Conservation (phyloP, 2,797 vertebrate species). For the Pangasius sanitwongsei region DNA sequence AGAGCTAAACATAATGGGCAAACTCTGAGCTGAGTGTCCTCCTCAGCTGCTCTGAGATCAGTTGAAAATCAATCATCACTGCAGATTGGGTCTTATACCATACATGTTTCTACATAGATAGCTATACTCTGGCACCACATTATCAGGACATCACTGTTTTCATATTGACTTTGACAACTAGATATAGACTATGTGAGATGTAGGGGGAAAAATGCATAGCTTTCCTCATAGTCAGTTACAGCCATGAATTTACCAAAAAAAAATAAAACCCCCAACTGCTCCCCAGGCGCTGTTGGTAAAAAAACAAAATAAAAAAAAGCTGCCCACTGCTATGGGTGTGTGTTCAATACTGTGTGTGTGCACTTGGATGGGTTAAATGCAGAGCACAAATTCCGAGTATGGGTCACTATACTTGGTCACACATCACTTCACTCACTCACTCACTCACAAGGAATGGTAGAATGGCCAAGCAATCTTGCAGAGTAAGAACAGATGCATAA, state of each 20-base stretch:
- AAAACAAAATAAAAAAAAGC: too few relatives aligned
- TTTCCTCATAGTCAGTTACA: neutral
- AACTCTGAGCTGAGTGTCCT: neutral
- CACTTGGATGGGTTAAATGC: too few relatives aligned
- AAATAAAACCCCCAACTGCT: too few relatives aligned
- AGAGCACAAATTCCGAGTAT: too few relatives aligned
- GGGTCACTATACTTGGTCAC: too few relatives aligned
- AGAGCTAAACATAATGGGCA: neutral
- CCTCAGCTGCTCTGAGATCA: neutral
- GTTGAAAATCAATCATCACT: neutral
- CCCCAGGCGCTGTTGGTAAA: too few relatives aligned
- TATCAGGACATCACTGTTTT: neutral
- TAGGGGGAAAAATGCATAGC: neutral
- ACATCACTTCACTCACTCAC: too few relatives aligned
- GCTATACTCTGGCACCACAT: neutral
- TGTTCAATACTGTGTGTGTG: too few relatives aligned
- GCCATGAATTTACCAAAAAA: neutral
- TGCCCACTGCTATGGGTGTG: too few relatives aligned
- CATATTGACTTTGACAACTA: neutral
- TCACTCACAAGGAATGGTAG: neutral
- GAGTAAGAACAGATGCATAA: neutral
- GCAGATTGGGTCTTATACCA: neutral
- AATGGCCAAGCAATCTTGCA: neutral
- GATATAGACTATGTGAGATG: neutral
- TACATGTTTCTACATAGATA: neutral